Evolutionary conservation across 30 jellyfish, hydroid and myxozoan genomes (phyloP).

Genomic region (Morbakka virulenta): DNA sequence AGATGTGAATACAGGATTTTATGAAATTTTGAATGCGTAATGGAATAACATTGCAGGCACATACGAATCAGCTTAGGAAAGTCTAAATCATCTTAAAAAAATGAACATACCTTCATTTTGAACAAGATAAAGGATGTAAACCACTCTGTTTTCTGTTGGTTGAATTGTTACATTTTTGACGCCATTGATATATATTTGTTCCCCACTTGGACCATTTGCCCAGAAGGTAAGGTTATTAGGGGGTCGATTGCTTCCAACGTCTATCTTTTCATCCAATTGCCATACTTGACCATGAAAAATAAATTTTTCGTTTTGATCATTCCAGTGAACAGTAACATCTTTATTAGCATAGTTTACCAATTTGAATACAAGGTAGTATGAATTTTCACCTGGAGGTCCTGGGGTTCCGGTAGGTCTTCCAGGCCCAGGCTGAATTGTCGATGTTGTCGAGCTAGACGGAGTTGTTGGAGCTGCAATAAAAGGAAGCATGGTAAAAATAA

Average conservation of each 20-base stretch:
- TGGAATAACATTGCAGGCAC: no score
- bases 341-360: constrained; percentile 52
- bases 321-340: constrained; percentile 27
- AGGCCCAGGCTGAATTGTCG: no score
- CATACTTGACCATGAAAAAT: constrained; percentile 7
- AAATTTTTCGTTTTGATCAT: constrained; percentile 24
- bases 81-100: no score
- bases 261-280: constrained; percentile 33
- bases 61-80: no score
- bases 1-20: no score
- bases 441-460: no score
- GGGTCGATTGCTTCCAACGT: constrained; percentile 1
- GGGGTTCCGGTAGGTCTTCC: no score
- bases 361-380: constrained; percentile 62
- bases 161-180: constrained; percentile 2
- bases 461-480: no score
- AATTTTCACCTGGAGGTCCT: constrained; percentile 1
- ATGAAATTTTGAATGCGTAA: no score
- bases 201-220: constrained; percentile 5
- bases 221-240: constrained; percentile 51
- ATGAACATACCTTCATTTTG: constrained; percentile 42
- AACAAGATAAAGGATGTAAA: constrained; percentile 34
- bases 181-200: constrained; percentile 52
- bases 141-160: constrained; percentile 26
- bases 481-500: no score